Evolutionary conservation across 2,888 invertebrate species (phyloP).

Genomic region (Harpalus rufipes): DNA sequence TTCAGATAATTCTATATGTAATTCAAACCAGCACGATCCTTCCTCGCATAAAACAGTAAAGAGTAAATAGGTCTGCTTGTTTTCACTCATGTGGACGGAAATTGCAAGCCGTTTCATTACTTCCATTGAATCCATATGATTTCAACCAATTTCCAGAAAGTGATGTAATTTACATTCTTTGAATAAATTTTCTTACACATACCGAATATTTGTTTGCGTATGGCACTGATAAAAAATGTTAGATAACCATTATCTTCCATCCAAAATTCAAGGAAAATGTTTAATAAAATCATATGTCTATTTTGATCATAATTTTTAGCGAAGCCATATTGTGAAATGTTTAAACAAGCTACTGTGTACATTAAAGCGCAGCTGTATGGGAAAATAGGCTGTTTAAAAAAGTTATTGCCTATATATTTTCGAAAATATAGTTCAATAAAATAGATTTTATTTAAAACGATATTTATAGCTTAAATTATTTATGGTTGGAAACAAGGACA

Average conservation of each 20-base stretch:
- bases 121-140: conserved; percentile 34
- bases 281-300: background rate
- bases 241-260: conserved; percentile 19
- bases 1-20: background rate
- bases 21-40: background rate
- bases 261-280: conserved; percentile 12
- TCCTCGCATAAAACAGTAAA: conserved; percentile 5
- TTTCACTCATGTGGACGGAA: conserved; percentile 18
- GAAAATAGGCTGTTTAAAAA: too few species aligned
- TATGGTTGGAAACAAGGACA: too few species aligned
- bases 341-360: too few species aligned
- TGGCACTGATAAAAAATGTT: background rate
- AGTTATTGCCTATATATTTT: too few species aligned
- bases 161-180: conserved; percentile 38
- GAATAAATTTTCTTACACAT: conserved; percentile 26
- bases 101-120: conserved; percentile 25
- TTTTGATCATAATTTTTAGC: too few species aligned
- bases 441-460: too few species aligned
- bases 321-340: too few species aligned
- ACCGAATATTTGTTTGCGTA: conserved; percentile 36
- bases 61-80: background rate
- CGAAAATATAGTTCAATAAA: too few species aligned
- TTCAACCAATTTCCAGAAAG: conserved; percentile 23
- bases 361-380: too few species aligned
- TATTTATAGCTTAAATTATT: too few species aligned